Base-by-base conservation (phyloP, 2,797 vertebrate genomes). In the Hippocampus kuda region DNA sequence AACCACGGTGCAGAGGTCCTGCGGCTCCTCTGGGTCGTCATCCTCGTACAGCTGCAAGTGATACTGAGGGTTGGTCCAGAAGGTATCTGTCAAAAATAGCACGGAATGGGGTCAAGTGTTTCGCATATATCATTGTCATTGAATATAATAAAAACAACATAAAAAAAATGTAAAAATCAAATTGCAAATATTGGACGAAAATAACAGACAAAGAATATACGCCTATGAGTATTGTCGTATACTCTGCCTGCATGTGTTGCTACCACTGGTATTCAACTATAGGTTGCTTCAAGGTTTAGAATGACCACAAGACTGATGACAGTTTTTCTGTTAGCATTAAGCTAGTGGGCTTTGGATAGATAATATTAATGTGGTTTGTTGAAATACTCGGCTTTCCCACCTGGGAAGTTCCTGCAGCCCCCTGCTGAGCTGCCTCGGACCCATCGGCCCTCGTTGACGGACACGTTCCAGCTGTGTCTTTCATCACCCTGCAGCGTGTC, bases 11-110 rank as follows among this genome's bases (percentile, higher is more conserved):
- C 97, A 99, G 72, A 90, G 79, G 73, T 90, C 90, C 77, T 92
- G 83, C 1, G 87, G 89, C 7, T 95, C 92, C 12, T 96, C 94
- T 0, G 92, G 91, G 74, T 97, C 95, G 11, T 98, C 95, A 0
- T 99, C 97, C 79, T 99, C 95, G 24, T 93, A 88, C 42, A 99
- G 92, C 81, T 91, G 91, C 83, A 99, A 84, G 2, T 93, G 94
- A 76, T 96, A 99, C 88, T 99, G 97, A 12, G 97, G 97, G 85
- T 99, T 99, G 46, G 96, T 99, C 97, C 97, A 99, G 90, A 93
- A 99, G 0, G 97, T 98, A 30, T 96, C 97, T 99, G 89, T 26
- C 6, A 70, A 70, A 11, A 16, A 30, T 15, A 1, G 56, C 18
- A 26, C 3, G 13, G 6, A 22, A 18, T 20, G 5, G 34, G 34